Evolutionary conservation across 2,797 vertebrate species (phyloP), one percentile per base, ranked within the genome.

Genomic region (Phrynocephalus guinanensis): DNA sequence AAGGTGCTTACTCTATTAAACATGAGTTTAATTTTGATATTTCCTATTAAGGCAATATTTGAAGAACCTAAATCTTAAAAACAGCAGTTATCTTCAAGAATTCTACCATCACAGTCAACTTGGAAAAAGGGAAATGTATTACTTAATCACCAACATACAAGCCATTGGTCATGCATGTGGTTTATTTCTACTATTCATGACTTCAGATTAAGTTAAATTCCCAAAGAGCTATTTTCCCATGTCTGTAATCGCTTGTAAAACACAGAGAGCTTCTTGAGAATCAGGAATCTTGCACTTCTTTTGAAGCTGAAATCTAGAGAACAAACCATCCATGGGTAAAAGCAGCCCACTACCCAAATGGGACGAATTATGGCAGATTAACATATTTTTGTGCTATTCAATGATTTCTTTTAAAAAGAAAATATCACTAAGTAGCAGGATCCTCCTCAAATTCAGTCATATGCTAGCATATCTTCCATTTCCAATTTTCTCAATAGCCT

Each of bases 101-200:
- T 16, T 72, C 15, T 84, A 90, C 11, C 87, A 8, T 26, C 88
- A n/a, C 73, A 28, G 85, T 56, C 48, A 60, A n/a, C 52, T 15
- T 73, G 24, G 6, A 66, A 9, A 88, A 80, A 7, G 24, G 66
- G 0, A 0, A 84, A 63, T 73, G 1, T 67, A 15, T 1, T 0
- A 66, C 88, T 88, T 90, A 52, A 44, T 67, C 84, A 79, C 30
- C 80, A 44, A 44, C 86, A 0, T 81, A 63, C 78, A 86, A 85
- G 2, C 63, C 11, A 16, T 68, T 77, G 48, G 0, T 63, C 26
- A 66, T 73, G 0, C 75, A 3, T 48, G 56, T 60, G 33, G 75
- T 22, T 76, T 9, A 76, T 76, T 76, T 76, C 44, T 22, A 13
- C 4, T 87, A 88, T 86, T 89, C 3, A 73, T 71, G 20, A 1